Evolutionary conservation across 2,113 vertebrate species (phyloP), one percentile per base, ranked within the genome.

Genomic region (Megalops atlanticus): DNA sequence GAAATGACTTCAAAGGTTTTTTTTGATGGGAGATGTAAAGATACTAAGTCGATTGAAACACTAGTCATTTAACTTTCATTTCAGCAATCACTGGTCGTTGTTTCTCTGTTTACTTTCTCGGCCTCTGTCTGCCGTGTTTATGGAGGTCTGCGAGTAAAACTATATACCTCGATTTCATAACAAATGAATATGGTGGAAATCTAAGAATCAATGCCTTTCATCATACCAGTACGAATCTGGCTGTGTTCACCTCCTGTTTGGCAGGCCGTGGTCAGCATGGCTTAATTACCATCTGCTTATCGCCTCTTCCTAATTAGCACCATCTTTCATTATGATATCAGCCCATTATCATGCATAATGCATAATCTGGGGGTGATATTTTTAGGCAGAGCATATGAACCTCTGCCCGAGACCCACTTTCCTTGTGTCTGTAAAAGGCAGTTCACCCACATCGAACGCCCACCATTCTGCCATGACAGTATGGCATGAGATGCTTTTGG

Each of bases 241-340:
- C 4, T 1, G 2, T 27, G 41, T 84, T 81, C 80, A 81, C 76
- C 68, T 84, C 58, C 75, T 72, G 73, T 27, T 80, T 71, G 64
- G 27, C 76, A 74, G 75, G 43, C 84, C 74, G 80, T 72, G 78
- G 58, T 38, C 74, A 79, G 74, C 68, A 41, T 64, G 82, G 58
- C 58, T 85, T 78, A 87, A 87, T 82, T 70, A 84, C 81, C 82
- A 82, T 84, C 82, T 87, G 84, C 76, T 84, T 82, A 78, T 82
- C 58, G 76, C 27, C 16, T 41, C 36, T 74, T 77, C 74, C 54
- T 82, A 83, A 85, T 85, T 84, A 85, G 54, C 74, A 78, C 80
- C 76, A 74, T 85, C 83, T 83, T 81, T 85, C 83, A 76, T 82
- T 68, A 83, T 74, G 74, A 82, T 75, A 79, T 80, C 81, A 83